Percentiles rank a stretch among this genome's conserved stretches.
These are phyloP conservation scores for Hyaena hyaena DNA, from an alignment of 2,113 vertebrate species.

Conservation along the genomic window DNA sequence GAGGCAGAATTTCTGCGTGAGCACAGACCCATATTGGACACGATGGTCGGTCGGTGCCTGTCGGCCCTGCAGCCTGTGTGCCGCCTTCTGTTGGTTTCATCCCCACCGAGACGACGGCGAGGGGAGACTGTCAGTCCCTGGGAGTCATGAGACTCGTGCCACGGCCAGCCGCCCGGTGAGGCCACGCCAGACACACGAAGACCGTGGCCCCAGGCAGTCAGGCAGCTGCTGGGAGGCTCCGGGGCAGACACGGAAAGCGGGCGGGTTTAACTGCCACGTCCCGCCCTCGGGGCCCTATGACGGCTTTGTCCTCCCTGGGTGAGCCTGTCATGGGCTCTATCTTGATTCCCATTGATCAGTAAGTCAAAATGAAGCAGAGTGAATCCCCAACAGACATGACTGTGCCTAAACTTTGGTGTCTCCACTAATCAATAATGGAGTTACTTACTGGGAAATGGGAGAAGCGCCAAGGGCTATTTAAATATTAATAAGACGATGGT, in stretches of 20 bases:
- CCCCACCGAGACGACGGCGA: accelerated
- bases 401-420: not conserved
- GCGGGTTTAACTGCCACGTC: not conserved
- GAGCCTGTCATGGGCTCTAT: not conserved
- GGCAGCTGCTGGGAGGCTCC: not conserved
- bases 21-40: not conserved
- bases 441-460: not conserved
- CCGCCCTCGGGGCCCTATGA: too few relatives aligned
- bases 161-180: not conserved
- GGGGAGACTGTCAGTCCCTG: not conserved
- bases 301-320: accelerated
- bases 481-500: not conserved
- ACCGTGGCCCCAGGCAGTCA: not conserved
- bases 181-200: not conserved
- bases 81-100: not conserved
- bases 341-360: not conserved
- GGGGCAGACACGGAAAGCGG: not conserved
- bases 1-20: not conserved
- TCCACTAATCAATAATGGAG: not conserved
- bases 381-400: not conserved
- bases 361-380: not conserved
- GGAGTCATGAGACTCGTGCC: not conserved
- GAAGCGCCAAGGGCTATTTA: not conserved
- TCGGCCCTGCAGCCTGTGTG: too few relatives aligned
- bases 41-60: accelerated